A percentile compares a stretch with the other conserved stretches of the same genome.
Evolutionary conservation across 2,888 invertebrate species (phyloP).

Genomic region (Heliconius charithonia): DNA sequence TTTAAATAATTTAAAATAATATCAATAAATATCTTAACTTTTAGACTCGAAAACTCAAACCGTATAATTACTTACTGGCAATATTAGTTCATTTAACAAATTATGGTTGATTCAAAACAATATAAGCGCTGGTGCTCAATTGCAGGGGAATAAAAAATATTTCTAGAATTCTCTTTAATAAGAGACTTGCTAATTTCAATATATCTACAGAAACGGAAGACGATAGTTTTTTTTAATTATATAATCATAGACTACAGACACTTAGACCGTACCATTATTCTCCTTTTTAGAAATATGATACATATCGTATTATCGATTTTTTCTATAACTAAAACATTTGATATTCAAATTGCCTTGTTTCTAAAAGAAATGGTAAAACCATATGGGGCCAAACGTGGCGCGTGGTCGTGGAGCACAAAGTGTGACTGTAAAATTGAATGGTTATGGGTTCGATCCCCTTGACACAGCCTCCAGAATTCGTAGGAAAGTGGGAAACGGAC

Average conservation of each 20-base stretch:
- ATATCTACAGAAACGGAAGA: not conserved
- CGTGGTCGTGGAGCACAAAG: too few species aligned
- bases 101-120: conserved; percentile 12
- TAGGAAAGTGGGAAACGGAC: too few species aligned
- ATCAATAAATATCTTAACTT: too few species aligned
- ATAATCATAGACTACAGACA: not conserved
- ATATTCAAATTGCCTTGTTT: too few species aligned
- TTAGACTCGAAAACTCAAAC: too few species aligned
- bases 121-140: conserved; percentile 12
- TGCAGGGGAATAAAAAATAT: conserved; percentile 17
- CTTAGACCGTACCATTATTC: not conserved
- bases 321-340: too few species aligned
- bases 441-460: too few species aligned
- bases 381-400: too few species aligned
- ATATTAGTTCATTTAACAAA: not conserved
- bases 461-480: too few species aligned
- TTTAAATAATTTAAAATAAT: too few species aligned
- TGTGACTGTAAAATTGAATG: too few species aligned
- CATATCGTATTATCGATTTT: not conserved
- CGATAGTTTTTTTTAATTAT: not conserved
- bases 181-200: not conserved
- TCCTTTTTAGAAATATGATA: not conserved
- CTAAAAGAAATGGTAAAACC: too few species aligned
- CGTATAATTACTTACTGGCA: not conserved
- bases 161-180: conserved; percentile 27